Base-by-base conservation (phyloP, 2,888 invertebrate genomes). In the Phasia obesa region DNA sequence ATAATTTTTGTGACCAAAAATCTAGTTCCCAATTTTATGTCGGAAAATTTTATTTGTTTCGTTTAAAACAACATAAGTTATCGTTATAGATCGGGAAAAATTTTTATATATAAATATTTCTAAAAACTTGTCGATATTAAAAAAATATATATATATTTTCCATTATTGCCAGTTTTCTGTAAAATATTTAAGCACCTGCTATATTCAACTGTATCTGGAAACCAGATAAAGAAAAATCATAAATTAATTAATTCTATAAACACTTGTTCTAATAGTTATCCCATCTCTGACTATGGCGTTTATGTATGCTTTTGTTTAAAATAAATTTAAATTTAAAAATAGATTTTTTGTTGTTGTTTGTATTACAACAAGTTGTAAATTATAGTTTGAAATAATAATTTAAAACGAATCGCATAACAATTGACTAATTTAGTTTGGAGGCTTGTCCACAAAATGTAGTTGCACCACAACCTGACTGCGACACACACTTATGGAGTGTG, bases 341-440 rank as follows among this genome's bases (percentile, higher is more conserved):
- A 7, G 31, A 9, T 38, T 15, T 51, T 38, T 38, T 17, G 2
- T 7, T n/a, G 6, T 23, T 11, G 35, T 44, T 31, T 11, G 25
- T 15, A 42, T n/a, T 15, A n/a, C 21, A 59, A 60, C 35, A 23
- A 59, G 71, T 49, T 62, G 42, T 42, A 53, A 73, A 51, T 21
- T n/a, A 62, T 73, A 53, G 62, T 62, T 64, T 21, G 7, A 15
- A 42, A 27, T 23, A 53, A 42, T 21, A 51, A 51, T 60, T 0
- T 7, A 51, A 51, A 38, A 23, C 19, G n/a, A 17, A 23, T 35
- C 35, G 7, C 31, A n/a, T 38, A 51, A 31, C 17, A 21, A 64
- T 64, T 44, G 44, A 23, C 62, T 64, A 55, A 74, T 74, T 62
- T 62, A n/a, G 73, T 62, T 55, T 64, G 74, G 74, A 74, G 74